A percentile compares a stretch with the other conserved stretches of the same genome.
phyloP scores from a whole-genome alignment of 2,113 vertebrate genomes.

The Pristiophorus japonicus region DNA sequence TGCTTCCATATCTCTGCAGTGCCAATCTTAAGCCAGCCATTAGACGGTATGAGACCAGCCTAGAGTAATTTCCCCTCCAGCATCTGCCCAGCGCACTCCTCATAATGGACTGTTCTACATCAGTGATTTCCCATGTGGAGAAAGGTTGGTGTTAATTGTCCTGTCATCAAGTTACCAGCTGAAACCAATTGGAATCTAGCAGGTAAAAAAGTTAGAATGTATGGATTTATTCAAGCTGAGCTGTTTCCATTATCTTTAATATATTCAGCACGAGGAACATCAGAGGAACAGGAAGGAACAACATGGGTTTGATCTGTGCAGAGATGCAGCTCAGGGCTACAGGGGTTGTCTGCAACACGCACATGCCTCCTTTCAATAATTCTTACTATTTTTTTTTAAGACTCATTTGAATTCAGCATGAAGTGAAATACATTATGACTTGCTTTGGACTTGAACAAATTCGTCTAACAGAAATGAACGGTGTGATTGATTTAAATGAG shows the following conservation, averaged over 20 bases:
- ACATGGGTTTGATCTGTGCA: conserved; percentile 32
- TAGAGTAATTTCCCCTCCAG: conserved; percentile 5
- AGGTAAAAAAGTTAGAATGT: conserved; percentile 13
- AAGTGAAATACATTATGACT: conserved; percentile 21
- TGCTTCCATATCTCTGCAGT: not conserved
- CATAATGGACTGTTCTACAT: conserved; percentile 24
- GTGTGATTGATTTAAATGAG: conserved; percentile 37
- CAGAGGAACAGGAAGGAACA: conserved; percentile 34
- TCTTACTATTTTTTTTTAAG: conserved; percentile 31
- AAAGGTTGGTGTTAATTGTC: conserved; percentile 24
- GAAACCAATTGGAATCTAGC: conserved; percentile 8
- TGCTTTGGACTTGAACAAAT: conserved; percentile 35
- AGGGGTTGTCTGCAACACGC: conserved; percentile 2
- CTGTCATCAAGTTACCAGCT: conserved; percentile 10
- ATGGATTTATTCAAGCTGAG: conserved; percentile 22
- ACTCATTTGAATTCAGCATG: conserved; percentile 20
- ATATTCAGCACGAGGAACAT: conserved; percentile 29
- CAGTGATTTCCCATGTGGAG: conserved; percentile 32
- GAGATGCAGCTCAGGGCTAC: conserved; percentile 19
- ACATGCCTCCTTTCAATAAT: conserved; percentile 33
- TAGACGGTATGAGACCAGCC: conserved; percentile 2
- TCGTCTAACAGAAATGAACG: conserved; percentile 22
- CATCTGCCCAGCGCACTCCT: not conserved
- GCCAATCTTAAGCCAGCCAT: not conserved
- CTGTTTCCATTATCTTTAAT: conserved; percentile 24